Conservation (phyloP, 2,113 vertebrate genomes). For the Gymnogyps californianus region DNA sequence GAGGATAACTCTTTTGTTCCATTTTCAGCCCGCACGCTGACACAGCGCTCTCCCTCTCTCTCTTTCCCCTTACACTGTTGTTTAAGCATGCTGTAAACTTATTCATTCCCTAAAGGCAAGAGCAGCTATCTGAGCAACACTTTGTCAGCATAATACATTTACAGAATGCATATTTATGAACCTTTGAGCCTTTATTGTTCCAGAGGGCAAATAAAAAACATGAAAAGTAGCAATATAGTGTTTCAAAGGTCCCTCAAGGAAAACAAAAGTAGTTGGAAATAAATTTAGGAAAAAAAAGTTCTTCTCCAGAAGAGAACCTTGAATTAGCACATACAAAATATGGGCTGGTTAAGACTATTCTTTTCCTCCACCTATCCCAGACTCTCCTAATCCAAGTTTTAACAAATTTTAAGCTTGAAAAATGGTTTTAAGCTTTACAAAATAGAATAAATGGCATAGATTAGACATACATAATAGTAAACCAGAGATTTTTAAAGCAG, state of each 20-base stretch:
- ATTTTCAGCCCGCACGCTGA: conserved; percentile 58
- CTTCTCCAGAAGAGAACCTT: conserved; percentile 60
- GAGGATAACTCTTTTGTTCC: conserved; percentile 42
- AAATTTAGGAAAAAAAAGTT: conserved; percentile 71
- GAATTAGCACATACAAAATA: conserved; percentile 58
- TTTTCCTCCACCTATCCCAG: not conserved
- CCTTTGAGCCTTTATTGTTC: conserved; percentile 86
- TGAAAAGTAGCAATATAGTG: conserved; percentile 85
- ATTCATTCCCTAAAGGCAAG: conserved; percentile 77
- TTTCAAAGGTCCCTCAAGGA: conserved; percentile 84
- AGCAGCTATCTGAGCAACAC: conserved; percentile 79
- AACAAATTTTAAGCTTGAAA: conserved; percentile 61
- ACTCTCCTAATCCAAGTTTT: conserved; percentile 3
- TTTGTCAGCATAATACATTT: conserved; percentile 87
- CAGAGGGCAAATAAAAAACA: conserved; percentile 86
- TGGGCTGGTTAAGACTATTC: not conserved
- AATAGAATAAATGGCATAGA: not conserved
- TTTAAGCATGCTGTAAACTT: conserved; percentile 81
- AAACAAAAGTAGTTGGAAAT: conserved; percentile 82
- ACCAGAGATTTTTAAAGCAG: conserved; percentile 39
- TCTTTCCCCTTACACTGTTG: conserved; percentile 41
- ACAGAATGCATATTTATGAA: conserved; percentile 88
- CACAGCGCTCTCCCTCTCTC: conserved; percentile 34
- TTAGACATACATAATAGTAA: conserved; percentile 27
- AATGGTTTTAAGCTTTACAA: conserved; percentile 42